phyloP scores from a whole-genome alignment of 2,113 vertebrate species.

The Elephantulus edwardii region DNA sequence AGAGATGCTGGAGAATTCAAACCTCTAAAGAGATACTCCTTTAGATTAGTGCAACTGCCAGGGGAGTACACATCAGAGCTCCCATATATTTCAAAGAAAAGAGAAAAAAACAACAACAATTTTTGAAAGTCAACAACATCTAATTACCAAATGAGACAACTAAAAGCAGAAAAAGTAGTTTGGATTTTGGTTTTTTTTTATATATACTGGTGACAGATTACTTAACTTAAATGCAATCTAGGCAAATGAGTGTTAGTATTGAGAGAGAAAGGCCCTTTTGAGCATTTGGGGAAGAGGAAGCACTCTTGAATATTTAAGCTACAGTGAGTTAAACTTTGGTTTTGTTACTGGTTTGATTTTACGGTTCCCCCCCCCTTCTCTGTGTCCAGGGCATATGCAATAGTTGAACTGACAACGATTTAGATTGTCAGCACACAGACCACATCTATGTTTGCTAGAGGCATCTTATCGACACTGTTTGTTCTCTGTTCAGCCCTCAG shows the following conservation, averaged over 20 bases:
- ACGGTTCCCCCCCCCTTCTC: too few relatives aligned
- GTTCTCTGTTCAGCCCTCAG: too few relatives aligned
- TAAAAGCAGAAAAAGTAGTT: background rate
- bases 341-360: too few relatives aligned
- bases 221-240: background rate
- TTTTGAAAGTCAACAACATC: background rate
- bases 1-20: too few relatives aligned
- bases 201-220: background rate
- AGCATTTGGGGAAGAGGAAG: background rate
- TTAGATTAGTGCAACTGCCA: too few relatives aligned
- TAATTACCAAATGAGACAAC: background rate
- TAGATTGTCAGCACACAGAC: background rate
- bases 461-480: background rate
- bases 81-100: background rate
- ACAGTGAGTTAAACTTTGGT: background rate
- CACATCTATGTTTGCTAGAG: rapidly evolving
- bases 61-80: too few relatives aligned
- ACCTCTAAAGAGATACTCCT: too few relatives aligned
- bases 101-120: too few relatives aligned
- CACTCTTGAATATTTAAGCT: background rate
- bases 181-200: background rate
- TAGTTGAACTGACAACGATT: rapidly evolving
- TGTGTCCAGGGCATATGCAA: rapidly evolving
- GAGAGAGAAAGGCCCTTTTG: too few relatives aligned
- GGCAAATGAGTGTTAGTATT: background rate